phyloP scores from a whole-genome alignment of 2,797 vertebrate genomes.

The Threskiornis aethiopicus region DNA sequence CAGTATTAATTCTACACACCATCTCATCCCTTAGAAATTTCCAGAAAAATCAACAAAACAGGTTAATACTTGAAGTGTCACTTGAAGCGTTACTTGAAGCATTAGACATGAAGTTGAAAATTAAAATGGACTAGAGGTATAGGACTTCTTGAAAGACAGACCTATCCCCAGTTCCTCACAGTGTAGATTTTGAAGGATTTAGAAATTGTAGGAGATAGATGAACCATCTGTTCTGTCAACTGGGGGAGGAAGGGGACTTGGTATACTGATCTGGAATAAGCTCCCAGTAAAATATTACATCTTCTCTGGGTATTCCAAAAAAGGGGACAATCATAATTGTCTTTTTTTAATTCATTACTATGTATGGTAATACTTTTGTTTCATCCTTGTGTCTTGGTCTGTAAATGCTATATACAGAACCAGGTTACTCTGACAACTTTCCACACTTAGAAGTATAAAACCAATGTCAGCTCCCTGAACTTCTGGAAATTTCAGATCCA shows the following conservation, averaged over 20 bases:
- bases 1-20: neutral
- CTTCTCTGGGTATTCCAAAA: neutral
- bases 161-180: neutral
- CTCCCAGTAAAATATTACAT: neutral
- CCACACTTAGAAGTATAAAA: neutral
- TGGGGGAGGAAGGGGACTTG: neutral
- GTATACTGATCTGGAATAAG: conserved; percentile 8
- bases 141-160: neutral
- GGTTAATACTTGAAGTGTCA: neutral
- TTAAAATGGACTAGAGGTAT: neutral
- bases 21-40: neutral
- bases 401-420: neutral
- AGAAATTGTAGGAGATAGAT: neutral
- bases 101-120: neutral
- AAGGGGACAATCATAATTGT: neutral
- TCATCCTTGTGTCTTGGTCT: neutral
- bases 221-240: conserved; percentile 43
- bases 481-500: neutral
- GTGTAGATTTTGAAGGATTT: neutral
- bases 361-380: neutral
- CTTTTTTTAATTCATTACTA: neutral
- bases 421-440: neutral
- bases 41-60: neutral
- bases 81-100: neutral
- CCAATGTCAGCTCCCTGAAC: neutral